These are phyloP conservation scores for Sphaerophoria taeniata DNA, from an alignment of 2,888 invertebrate species.

Conservation along the genomic window DNA sequence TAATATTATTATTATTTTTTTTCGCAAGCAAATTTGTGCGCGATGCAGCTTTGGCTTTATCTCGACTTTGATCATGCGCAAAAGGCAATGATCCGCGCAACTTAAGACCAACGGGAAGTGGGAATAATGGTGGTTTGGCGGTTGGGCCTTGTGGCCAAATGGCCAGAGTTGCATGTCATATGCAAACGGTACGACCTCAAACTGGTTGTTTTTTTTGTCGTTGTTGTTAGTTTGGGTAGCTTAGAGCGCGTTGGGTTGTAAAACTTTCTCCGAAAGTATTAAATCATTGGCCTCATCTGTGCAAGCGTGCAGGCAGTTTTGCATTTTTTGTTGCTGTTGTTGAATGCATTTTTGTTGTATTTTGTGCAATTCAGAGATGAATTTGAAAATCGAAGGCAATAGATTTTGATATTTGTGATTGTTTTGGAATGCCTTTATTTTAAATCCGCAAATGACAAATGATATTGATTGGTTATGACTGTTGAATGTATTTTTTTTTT, in stretches of 20 bases:
- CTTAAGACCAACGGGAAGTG: conserved; percentile 53
- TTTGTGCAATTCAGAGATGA: conserved; percentile 20
- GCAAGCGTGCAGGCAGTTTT: conserved; percentile 45
- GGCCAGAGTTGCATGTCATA: conserved; percentile 49
- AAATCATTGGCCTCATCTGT: conserved; percentile 73
- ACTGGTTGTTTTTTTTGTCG: conserved; percentile 53
- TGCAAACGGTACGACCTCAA: conserved; percentile 66
- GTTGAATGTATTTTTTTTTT: too few relatives aligned
- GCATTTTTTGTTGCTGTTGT: background rate
- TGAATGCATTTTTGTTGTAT: background rate
- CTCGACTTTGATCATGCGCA: conserved; percentile 58
- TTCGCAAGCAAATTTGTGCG: conserved; percentile 29
- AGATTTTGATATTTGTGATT: conserved; percentile 9
- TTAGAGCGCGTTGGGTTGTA: conserved; percentile 44
- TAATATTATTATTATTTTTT: conserved; percentile 9
- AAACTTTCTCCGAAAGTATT: conserved; percentile 60
- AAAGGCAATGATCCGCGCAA: conserved; percentile 72
- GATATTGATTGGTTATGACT: background rate
- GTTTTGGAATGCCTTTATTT: conserved; percentile 2
- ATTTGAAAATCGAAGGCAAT: conserved; percentile 24
- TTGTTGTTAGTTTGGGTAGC: background rate
- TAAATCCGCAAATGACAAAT: conserved; percentile 20
- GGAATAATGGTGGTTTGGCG: conserved; percentile 23
- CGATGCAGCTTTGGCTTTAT: conserved; percentile 50
- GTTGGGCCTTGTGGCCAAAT: conserved; percentile 66